A percentile compares a stretch with the other conserved stretches of the same genome.
phyloP scores from a whole-genome alignment of 2,113 vertebrate species.

The Cranoglanis bouderius region DNA sequence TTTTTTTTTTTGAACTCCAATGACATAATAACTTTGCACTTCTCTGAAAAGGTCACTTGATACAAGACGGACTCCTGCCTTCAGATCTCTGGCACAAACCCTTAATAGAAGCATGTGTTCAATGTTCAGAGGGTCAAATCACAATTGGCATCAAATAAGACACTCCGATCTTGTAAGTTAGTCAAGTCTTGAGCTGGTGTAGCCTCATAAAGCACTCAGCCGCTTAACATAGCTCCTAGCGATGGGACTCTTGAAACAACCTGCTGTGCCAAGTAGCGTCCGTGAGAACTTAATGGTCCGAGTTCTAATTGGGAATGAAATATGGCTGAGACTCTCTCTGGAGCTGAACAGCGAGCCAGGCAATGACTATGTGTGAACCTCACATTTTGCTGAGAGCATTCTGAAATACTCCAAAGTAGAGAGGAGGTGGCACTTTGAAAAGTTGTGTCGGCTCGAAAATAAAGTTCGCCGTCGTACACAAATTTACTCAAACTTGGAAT shows the following conservation, averaged over 20 bases:
- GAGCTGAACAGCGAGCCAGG: slow-evolving; percentile 15
- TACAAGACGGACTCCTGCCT: slow-evolving; percentile 14
- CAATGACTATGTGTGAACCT: not conserved
- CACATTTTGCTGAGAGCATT: not conserved
- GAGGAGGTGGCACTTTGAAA: not conserved
- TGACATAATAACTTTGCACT: slow-evolving; percentile 38
- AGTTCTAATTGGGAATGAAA: slow-evolving; percentile 45
- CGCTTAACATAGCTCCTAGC: not conserved
- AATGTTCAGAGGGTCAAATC: slow-evolving; percentile 4
- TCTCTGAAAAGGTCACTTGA: slow-evolving; percentile 37
- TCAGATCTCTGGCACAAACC: slow-evolving; percentile 25
- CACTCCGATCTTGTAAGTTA: slow-evolving; percentile 8
- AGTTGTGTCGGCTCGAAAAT: not conserved
- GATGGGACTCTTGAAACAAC: slow-evolving; percentile 16
- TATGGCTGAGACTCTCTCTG: slow-evolving; percentile 16
- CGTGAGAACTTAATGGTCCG: slow-evolving; percentile 39
- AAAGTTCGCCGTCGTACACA: not conserved
- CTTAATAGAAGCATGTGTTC: slow-evolving; percentile 5
- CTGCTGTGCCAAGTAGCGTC: slow-evolving; percentile 22
- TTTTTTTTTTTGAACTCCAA: not conserved
- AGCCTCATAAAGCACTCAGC: not conserved
- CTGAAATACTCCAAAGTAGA: not conserved
- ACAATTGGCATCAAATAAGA: slow-evolving; percentile 26
- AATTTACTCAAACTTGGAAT: not conserved
- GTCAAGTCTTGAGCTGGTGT: not conserved